These are phyloP conservation scores for Eriosoma lanigerum DNA, from an alignment of 1,140 invertebrate species.

Conservation along the genomic window DNA sequence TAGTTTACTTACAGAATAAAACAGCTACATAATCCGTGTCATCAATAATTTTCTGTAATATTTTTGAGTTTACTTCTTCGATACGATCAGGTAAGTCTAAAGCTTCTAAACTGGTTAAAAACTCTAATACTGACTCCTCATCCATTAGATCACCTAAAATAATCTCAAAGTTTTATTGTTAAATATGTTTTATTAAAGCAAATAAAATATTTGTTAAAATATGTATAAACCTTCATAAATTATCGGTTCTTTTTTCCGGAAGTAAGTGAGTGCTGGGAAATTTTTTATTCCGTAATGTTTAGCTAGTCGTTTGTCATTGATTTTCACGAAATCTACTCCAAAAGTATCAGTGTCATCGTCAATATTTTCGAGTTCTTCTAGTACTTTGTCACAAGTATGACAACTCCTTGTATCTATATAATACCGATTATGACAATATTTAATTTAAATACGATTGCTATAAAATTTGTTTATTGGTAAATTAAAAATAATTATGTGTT, in stretches of 20 bases:
- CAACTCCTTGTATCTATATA: slow-evolving; percentile 82
- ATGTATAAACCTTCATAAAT: slow-evolving; percentile 77
- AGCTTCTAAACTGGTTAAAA: slow-evolving; percentile 87
- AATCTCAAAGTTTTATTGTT: neutral
- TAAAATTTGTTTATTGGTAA: no score
- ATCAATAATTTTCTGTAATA: slow-evolving; percentile 87
- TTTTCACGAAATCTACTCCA: slow-evolving; percentile 92
- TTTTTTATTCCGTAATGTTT: slow-evolving; percentile 92
- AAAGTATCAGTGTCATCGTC: slow-evolving; percentile 92
- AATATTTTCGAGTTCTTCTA: slow-evolving; percentile 89
- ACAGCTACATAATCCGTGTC: slow-evolving; percentile 90
- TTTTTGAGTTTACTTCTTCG: slow-evolving; percentile 91
- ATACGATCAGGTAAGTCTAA: slow-evolving; percentile 94
- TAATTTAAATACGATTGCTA: no score
- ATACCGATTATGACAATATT: neutral
- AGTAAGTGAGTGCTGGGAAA: slow-evolving; percentile 92
- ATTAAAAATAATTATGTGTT: no score
- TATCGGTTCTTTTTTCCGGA: slow-evolving; percentile 89
- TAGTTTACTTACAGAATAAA: slow-evolving; percentile 83
- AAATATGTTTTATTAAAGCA: neutral
- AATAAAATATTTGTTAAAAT: slow-evolving; percentile 13
- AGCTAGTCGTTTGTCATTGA: slow-evolving; percentile 91
- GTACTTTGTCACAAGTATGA: slow-evolving; percentile 85
- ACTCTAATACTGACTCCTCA: slow-evolving; percentile 88
- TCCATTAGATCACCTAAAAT: slow-evolving; percentile 88